Evolutionary conservation across 2,113 vertebrate species (phyloP).

Genomic region (Tachuris rubrigastra): DNA sequence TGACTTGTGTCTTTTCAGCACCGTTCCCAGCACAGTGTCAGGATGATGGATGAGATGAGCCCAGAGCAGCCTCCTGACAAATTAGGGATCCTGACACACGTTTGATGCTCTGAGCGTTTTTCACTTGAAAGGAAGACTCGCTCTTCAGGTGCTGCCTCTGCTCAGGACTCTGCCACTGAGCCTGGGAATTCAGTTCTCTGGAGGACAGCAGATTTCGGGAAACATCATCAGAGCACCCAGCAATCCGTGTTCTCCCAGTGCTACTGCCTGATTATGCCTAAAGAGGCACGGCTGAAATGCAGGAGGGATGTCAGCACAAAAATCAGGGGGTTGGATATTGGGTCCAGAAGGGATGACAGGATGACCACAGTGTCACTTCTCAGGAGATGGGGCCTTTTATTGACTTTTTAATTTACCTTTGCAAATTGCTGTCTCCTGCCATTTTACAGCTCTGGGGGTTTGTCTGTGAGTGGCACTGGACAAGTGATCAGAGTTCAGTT

Average conservation of each 20-base stretch:
- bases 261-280: not conserved
- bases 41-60: slow-evolving; percentile 45
- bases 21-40: slow-evolving; percentile 1
- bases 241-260: not conserved
- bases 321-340: not conserved
- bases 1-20: slow-evolving; percentile 55
- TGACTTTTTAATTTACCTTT: not conserved
- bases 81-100: slow-evolving; percentile 23
- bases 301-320: not conserved
- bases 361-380: not conserved
- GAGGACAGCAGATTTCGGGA: slow-evolving; percentile 8
- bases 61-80: slow-evolving; percentile 33
- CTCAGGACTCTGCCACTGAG: not conserved
- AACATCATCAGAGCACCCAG: slow-evolving; percentile 10
- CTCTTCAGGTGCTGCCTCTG: slow-evolving; percentile 36
- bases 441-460: not conserved
- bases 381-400: not conserved
- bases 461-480: fast-evolving
- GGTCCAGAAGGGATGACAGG: not conserved
- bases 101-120: slow-evolving; percentile 13
- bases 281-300: not conserved
- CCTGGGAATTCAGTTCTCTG: slow-evolving; percentile 49
- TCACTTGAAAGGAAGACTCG: not conserved
- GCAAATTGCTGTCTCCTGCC: fast-evolving
- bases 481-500: fast-evolving